Evolutionary conservation across 2,797 vertebrate species (phyloP), one percentile per base, ranked within the genome.

Genomic region (Tokudaia muenninki): DNA sequence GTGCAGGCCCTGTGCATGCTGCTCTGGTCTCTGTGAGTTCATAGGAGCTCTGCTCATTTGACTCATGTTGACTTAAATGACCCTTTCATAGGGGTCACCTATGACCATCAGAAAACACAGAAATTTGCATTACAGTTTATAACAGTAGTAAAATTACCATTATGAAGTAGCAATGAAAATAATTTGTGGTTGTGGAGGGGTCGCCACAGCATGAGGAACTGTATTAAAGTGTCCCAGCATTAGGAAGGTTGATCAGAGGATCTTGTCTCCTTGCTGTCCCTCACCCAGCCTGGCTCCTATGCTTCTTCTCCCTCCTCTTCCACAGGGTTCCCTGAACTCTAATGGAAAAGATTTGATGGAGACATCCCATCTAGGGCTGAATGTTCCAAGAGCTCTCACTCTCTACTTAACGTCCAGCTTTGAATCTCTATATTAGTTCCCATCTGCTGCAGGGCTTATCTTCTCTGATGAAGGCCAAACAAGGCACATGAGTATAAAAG

Each of bases 401-500:
- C 19, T 50, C 59, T 65, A 11, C 17, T 34, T 12, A 84, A 47
- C 65, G 17, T 24, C 44, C 10, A 19, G 41, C 11, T 86, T 31
- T 22, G 29, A 5, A 6, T 67, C 61, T 50, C 83, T 86, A 21
- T 50, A 24, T 65, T 50, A n/a, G 31, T 34, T n/a, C 29, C 19
- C 44, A 4, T 67, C 4, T 86, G 61, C 29, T n/a, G 1, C 29
- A n/a, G 1, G 3, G 19, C 1, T 11, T 8, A 9, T 31, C 3
- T n/a, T 86, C 44, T 67, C 6, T 86, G 61, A 67, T 41, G n/a
- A 44, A 14, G 31, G 0, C 19, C 19, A 0, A 67, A 22, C 17
- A 86, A 31, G 41, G 41, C 41, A 22, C 19, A 67, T 65, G 41
- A 84, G 2, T 34, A 13, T 50, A 34, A 19, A 19, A 50, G 29